Base-by-base conservation (phyloP, 1,140 invertebrate species). In the Drosophila sechellia region DNA sequence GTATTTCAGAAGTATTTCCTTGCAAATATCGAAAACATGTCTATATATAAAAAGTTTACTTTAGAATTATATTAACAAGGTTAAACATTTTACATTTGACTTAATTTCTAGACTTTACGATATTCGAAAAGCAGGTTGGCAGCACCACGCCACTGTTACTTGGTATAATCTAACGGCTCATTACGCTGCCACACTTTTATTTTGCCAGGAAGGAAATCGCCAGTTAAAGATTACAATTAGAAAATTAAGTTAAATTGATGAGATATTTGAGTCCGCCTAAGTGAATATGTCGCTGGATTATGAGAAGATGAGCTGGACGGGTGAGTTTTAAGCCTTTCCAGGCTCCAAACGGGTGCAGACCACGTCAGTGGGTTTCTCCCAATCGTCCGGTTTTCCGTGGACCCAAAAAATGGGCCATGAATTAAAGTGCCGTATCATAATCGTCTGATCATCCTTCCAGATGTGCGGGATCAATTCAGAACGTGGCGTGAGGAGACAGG, bases 401-500 rank as follows among this genome's bases (percentile, higher is more conserved):
- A 17, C 11, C 11, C 27, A 49, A 40, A 49, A 40, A 66, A 68
- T 69, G 40, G 31, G 27, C 15, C 22, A 48, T 68, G 50, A 55
- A 70, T 66, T 48, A 68, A 48, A 69, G 35, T 56, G 17, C 17
- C 39, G 20, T 27, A 34, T 25, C 57, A n/a, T 76, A 40, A 45
- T 25, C 20, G 31, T 20, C 37, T n/a, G 25, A 5, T 13, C 37
- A 12, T 31, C 11, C 39, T 93, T 92, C n/a, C 89, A 99, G 98
- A 97, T 81, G 96, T 96, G 46, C 93, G 95, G 79, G 96, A 97
- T 76, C 93, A 96, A 69, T 94, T 99, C 52, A 94, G 97, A 73
- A 95, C 95, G 79, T 98, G 98, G 96, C 94, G 98, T 89, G 98
- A 99, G 93, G 96, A 98, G 78, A 98, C 98, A 90, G 95, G 96